A percentile compares a stretch with the other conserved stretches of the same genome.
Conservation (phyloP, 1,140 invertebrate genomes). For the Papilio machaon region DNA sequence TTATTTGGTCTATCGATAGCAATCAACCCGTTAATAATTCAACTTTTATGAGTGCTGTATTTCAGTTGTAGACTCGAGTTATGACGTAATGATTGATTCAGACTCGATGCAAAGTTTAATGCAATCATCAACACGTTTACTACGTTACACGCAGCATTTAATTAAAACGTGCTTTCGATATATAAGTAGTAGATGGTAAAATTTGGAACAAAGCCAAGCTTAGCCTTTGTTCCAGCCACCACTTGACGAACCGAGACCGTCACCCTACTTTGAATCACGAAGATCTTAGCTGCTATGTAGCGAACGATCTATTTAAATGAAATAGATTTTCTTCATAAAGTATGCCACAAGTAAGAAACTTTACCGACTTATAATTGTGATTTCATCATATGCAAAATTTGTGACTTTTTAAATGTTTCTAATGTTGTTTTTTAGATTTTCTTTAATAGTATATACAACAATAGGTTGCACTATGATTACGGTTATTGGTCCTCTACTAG, state of each 20-base stretch:
- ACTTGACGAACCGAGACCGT: conserved; percentile 5
- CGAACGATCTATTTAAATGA: neutral
- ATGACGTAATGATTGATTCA: conserved; percentile 8
- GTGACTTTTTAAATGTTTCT: too few species aligned
- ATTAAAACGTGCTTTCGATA: neutral
- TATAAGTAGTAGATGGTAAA: neutral
- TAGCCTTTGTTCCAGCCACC: conserved; percentile 1
- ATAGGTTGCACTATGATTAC: too few species aligned
- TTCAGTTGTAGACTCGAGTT: neutral
- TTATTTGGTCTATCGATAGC: neutral
- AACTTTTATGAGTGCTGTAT: neutral
- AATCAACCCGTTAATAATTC: neutral
- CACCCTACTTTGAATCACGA: neutral
- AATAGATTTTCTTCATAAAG: neutral
- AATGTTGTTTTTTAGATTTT: too few species aligned
- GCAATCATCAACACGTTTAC: conserved; percentile 5
- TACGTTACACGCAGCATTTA: neutral
- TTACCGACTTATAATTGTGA: neutral
- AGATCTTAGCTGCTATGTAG: neutral
- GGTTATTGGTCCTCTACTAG: conserved; percentile 87
- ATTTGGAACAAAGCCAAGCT: conserved; percentile 11
- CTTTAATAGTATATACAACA: too few species aligned
- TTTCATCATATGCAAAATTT: neutral
- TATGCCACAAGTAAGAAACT: neutral
- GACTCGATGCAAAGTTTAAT: neutral